These are phyloP conservation scores for Virgularia gustaviana DNA, from an alignment of 92 coral and sea anemone genomes.

Conservation along the genomic window DNA sequence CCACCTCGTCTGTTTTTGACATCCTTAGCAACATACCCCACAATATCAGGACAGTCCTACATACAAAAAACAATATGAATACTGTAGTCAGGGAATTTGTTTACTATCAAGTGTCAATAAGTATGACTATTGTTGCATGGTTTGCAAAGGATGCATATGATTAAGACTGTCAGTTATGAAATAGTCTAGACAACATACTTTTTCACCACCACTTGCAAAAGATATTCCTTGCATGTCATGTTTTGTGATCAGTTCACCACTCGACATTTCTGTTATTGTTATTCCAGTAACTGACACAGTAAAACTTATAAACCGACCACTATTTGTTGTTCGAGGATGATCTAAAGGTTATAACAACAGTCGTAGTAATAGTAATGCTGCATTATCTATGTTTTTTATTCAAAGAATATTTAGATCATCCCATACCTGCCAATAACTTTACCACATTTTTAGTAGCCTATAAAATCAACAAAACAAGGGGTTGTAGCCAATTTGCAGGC, in stretches of 20 bases:
- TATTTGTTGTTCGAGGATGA: conserved; percentile 62
- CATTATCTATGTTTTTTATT: too few species aligned
- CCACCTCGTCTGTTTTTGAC: conserved; percentile 79
- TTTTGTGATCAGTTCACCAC: conserved; percentile 65
- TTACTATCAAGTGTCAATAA: too few species aligned
- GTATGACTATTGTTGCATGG: not conserved
- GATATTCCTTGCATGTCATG: conserved; percentile 99
- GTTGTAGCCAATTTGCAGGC: too few species aligned
- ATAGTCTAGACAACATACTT: conserved; percentile 59
- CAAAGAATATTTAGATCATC: too few species aligned
- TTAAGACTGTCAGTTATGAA: not conserved
- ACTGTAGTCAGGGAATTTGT: not conserved
- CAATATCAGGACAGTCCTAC: conserved; percentile 92
- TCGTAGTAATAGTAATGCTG: too few species aligned
- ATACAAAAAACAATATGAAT: not conserved
- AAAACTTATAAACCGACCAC: conserved; percentile 71
- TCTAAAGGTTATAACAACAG: conserved; percentile 44
- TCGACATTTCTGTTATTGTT: conserved; percentile 68
- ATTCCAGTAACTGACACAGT: conserved; percentile 85
- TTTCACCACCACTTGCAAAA: conserved; percentile 99
- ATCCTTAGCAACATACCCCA: conserved; percentile 97
- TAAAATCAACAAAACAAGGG: too few species aligned
- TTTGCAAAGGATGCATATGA: not conserved
- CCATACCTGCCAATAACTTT: conserved; percentile 28
- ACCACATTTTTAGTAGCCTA: conserved; percentile 29